Conservation (phyloP, 2,797 vertebrate species). For the Amblyraja radiata region DNA sequence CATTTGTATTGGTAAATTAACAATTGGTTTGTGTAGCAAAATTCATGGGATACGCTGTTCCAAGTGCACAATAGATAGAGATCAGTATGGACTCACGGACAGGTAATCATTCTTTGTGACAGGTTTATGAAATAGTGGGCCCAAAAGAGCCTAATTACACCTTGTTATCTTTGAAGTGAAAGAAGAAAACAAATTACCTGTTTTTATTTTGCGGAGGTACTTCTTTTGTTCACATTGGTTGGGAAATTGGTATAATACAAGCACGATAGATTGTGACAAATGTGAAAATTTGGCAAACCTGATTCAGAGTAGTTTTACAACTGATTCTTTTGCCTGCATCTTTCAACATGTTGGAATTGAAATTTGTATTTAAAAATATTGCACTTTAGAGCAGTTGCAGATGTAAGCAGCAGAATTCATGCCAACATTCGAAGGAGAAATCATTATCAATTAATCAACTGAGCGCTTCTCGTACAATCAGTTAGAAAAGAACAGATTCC, state of each 20-base stretch:
- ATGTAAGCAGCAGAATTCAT: neutral
- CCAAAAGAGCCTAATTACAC: conserved; percentile 27
- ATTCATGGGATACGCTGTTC: neutral
- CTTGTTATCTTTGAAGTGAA: conserved; percentile 19
- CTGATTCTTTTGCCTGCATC: neutral
- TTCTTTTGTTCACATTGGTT: neutral
- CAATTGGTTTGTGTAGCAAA: neutral
- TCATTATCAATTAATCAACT: too few species aligned
- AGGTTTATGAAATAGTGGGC: conserved; percentile 24
- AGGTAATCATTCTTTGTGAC: conserved; percentile 34
- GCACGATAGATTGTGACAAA: neutral
- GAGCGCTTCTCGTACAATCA: neutral
- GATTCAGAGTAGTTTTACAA: neutral
- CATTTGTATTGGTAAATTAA: conserved; percentile 31
- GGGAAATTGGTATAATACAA: neutral
- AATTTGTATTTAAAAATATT: neutral
- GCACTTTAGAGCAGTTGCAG: neutral
- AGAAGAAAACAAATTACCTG: neutral
- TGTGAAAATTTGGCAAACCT: neutral
- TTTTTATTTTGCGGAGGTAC: neutral
- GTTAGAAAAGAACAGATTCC: neutral
- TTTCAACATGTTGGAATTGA: neutral
- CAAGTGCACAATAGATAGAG: conserved; percentile 10
- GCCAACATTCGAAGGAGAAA: neutral
- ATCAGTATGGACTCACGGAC: conserved; percentile 18